Base-by-base conservation (phyloP, 2,797 vertebrate species). In the Stomatorhinus walkeri region DNA sequence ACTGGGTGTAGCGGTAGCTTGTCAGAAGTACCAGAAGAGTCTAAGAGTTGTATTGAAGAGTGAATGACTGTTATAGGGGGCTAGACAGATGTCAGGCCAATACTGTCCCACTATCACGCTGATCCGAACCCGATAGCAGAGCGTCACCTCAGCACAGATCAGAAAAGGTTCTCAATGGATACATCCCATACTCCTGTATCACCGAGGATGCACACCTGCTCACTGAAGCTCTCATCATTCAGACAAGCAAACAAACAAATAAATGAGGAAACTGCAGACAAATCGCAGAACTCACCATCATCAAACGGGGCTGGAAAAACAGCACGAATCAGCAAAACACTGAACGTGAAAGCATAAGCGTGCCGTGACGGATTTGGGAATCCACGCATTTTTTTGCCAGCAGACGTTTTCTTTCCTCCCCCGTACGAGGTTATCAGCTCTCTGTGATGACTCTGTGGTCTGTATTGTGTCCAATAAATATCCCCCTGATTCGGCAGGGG, bases 381-480 rank as follows among this genome's bases (percentile, higher is more conserved):
- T 88, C n/a, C 28, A 86, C 51, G 32, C 52, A 40, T 56, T 54
- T 87, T 49, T 52, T 85, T 24, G 51, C 16, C 19, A 22, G 79
- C 79, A 48, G 40, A 46, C n/a, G 6, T 28, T 85, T 52, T 28
- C 6, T n/a, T 49, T 14, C 36, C 54, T 86, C n/a, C 59, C 52
- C 54, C 28, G 40, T 48, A 46, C 2, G 56, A 85, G 56, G 61
- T 89, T 89, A 72, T 51, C 83, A n/a, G 46, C 32, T 72, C 56
- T 32, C 81, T 40, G 88, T 22, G 56, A 61, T 24, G 43, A 16
- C 56, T 36, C 40, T 8, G 59, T 32, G 16, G 19, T 43, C 81
- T 85, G 87, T 14, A 88, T 54, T 52, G 79, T 19, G 46, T 61
- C 56, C 89, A 85, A 54, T 89, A 88, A 88, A 89, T 88, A 85